Evolutionary conservation across 2,113 vertebrate genomes (phyloP).

Genomic region (Trichomycterus rosablanca): DNA sequence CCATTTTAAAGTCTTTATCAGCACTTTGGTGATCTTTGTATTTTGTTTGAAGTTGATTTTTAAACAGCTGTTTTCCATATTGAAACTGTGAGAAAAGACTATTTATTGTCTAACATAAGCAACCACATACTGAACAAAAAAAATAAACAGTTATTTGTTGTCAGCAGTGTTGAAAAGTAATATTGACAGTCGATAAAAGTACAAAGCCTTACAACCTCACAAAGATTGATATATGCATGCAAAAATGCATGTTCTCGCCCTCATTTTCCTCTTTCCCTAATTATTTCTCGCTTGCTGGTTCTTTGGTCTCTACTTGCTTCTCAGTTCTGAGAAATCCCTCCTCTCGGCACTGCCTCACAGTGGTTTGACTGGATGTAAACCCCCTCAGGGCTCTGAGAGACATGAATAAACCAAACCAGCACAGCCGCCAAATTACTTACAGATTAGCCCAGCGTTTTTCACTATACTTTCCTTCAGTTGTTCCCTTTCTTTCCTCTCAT

Average conservation of each 20-base stretch:
- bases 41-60: too few species aligned
- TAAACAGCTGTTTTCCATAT: too few species aligned
- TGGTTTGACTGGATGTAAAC: conserved; percentile 40
- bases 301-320: conserved; percentile 6
- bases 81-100: too few species aligned
- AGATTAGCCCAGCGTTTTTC: conserved; percentile 35
- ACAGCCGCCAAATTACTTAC: conserved; percentile 38
- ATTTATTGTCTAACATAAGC: too few species aligned
- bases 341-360: conserved; percentile 23
- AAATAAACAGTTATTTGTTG: too few species aligned
- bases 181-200: neutral
- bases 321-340: conserved; percentile 34
- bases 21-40: too few species aligned
- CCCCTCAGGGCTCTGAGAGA: conserved; percentile 33
- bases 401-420: conserved; percentile 36
- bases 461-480: conserved; percentile 15
- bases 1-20: too few species aligned
- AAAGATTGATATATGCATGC: neutral
- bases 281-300: neutral
- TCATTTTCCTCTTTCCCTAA: neutral
- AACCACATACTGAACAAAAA: too few species aligned
- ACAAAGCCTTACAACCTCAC: too few species aligned
- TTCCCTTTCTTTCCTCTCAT: conserved; percentile 7
- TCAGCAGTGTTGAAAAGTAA: conserved; percentile 11
- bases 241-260: neutral